These are phyloP conservation scores for Morpho achilles DNA, from an alignment of 2,888 invertebrate species.

Conservation along the genomic window DNA sequence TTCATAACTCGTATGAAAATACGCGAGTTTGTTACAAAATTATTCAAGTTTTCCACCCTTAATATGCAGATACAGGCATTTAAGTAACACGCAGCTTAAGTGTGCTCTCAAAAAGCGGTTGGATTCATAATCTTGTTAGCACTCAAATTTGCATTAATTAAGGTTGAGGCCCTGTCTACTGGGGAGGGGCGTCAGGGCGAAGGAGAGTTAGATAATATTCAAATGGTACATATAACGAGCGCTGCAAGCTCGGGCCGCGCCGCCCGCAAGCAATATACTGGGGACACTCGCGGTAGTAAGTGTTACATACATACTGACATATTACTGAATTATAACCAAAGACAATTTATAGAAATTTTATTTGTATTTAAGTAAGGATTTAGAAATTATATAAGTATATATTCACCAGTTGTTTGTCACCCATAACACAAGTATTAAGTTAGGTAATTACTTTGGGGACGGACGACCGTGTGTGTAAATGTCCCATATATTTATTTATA, in stretches of 20 bases:
- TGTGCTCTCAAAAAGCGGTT: constrained; percentile 67
- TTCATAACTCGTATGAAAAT: constrained; percentile 28
- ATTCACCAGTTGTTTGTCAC: no score
- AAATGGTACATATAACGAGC: constrained; percentile 79
- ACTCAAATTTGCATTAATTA: constrained; percentile 80
- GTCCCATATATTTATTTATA: no score
- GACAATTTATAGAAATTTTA: no score
- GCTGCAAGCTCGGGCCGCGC: constrained; percentile 55
- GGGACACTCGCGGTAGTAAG: constrained; percentile 43
- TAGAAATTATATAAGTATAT: no score
- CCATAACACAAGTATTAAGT: no score
- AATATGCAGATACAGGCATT: constrained; percentile 49
- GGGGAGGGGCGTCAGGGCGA: constrained; percentile 31
- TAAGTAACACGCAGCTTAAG: constrained; percentile 50
- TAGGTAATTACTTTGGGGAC: no score
- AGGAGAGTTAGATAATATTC: constrained; percentile 72
- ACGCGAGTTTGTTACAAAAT: constrained; percentile 23
- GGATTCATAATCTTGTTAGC: constrained; percentile 79
- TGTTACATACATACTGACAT: not conserved
- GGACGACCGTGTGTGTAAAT: no score
- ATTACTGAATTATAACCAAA: no score
- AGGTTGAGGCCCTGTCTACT: constrained; percentile 70
- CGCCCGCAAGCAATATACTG: constrained; percentile 75
- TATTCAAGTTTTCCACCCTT: constrained; percentile 35
- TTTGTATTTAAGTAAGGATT: no score